Evolutionary conservation across 2,797 vertebrate species (phyloP).

Genomic region (Micropoecilia bifurca): DNA sequence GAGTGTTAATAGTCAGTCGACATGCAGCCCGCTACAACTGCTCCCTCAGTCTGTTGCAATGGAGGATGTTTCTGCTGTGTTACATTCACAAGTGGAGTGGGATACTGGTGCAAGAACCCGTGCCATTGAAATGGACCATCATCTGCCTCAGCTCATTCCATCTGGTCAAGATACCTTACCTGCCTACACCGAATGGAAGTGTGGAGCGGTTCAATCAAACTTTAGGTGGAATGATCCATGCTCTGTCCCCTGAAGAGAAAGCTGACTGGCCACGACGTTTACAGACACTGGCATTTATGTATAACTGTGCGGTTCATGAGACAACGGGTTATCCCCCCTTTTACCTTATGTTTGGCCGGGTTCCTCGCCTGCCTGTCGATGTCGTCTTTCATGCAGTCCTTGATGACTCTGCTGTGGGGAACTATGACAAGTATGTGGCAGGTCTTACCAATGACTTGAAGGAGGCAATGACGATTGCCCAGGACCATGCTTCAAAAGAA

Average conservation of each 20-base stretch:
- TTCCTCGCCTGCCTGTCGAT: not conserved
- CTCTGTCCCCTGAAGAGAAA: not conserved
- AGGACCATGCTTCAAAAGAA: constrained; percentile 1
- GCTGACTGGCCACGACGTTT: not conserved
- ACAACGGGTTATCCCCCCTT: constrained; percentile 6
- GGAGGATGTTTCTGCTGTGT: constrained; percentile 4
- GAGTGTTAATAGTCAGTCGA: not conserved
- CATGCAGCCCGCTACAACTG: not conserved
- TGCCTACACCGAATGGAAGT: not conserved
- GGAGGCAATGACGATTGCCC: not conserved
- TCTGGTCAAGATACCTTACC: not conserved
- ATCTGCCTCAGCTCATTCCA: not conserved
- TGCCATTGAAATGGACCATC: not conserved
- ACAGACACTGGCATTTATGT: not conserved
- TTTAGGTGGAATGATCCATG: too few species aligned
- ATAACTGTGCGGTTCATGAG: constrained; percentile 5
- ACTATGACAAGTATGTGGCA: constrained; percentile 17
- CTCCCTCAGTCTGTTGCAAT: not conserved
- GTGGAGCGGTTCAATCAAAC: too few species aligned
- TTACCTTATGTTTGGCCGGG: constrained; percentile 2
- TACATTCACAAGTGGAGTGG: constrained; percentile 2
- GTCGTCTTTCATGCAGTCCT: constrained; percentile 4
- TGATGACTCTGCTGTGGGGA: constrained; percentile 7
- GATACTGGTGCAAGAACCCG: not conserved
- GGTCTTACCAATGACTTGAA: not conserved